Evolutionary conservation across 2,113 vertebrate genomes (phyloP).

Genomic region (Heloderma charlesbogerti): DNA sequence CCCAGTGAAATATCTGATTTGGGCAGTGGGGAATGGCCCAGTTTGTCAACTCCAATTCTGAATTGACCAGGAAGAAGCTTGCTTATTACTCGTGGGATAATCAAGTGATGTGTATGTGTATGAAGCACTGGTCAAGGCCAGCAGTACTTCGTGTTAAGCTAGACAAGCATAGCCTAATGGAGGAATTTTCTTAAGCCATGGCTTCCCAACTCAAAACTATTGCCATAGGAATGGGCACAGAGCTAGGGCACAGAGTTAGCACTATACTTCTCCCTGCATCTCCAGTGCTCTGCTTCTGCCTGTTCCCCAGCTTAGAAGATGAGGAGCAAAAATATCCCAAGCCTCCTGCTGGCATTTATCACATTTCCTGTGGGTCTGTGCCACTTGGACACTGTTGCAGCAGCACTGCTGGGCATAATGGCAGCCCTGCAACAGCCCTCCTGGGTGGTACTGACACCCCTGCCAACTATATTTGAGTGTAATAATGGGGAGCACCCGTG

Average conservation of each 20-base stretch:
- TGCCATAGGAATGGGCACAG: neutral
- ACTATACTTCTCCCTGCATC: neutral
- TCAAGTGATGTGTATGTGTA: no score
- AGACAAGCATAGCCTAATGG: neutral
- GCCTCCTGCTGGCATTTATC: no score
- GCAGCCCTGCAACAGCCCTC: neutral
- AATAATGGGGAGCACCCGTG: no score
- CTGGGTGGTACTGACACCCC: neutral
- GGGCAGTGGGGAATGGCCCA: no score
- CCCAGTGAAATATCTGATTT: no score
- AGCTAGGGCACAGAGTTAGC: neutral
- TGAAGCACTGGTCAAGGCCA: neutral
- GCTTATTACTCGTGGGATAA: no score
- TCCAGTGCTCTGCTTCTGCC: neutral
- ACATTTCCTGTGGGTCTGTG: neutral
- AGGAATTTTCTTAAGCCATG: neutral
- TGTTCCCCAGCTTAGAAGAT: neutral
- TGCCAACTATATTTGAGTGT: neutral
- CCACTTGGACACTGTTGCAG: neutral
- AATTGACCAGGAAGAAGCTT: no score
- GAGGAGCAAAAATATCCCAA: neutral
- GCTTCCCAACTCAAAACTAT: neutral
- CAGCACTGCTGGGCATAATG: neutral
- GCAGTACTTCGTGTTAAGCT: neutral
- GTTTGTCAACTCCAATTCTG: no score